Base-by-base conservation (phyloP, 2,888 invertebrate genomes). In the Stenotaenia linearis region DNA sequence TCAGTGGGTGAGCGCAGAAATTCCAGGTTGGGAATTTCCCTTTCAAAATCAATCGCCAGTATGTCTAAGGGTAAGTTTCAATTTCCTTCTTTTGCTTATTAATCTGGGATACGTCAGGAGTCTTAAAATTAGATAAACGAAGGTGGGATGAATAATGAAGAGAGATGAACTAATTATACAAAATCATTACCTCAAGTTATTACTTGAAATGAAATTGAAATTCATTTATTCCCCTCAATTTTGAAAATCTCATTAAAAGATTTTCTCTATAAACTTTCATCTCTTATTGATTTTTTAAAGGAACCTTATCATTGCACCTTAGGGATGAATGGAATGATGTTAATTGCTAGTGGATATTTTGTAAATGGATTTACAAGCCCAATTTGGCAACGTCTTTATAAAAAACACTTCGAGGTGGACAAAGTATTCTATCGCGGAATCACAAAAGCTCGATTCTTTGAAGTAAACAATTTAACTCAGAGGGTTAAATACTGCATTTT, bases 261-360 rank as follows among this genome's bases (percentile, higher is more conserved):
- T n/a, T n/a, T n/a, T n/a, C n/a, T n/a, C n/a, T n/a, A n/a, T n/a
- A n/a, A n/a, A n/a, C n/a, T n/a, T n/a, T n/a, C n/a, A n/a, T n/a
- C n/a, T n/a, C n/a, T n/a, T n/a, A n/a, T n/a, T n/a, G n/a, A n/a
- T 30, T 5, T 23, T 77, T 77, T 77, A 1, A 21, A 77, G 77
- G 77, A 77, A 28, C 77, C 77, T 35, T 77, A 40, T 9, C 61
- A 61, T 12, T 77, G 77, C 28, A 77, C 77, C 10, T n/a, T 28
- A 18, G 77, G 77, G n/a, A 77, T 77, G 77, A 77, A 77, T 45
- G 77, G 77, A 40, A 77, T 77, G 77, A 77, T 77, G 77, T 45
- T 77, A 40, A 12, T 45, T 28, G 77, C 45, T 2, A 40, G 40
- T 77, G 40, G 37, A 28, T 45, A 77, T 23, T 45, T 40, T 40